Evolutionary conservation across 2,797 vertebrate genomes (phyloP).

Genomic region (Xenentodon cancila): DNA sequence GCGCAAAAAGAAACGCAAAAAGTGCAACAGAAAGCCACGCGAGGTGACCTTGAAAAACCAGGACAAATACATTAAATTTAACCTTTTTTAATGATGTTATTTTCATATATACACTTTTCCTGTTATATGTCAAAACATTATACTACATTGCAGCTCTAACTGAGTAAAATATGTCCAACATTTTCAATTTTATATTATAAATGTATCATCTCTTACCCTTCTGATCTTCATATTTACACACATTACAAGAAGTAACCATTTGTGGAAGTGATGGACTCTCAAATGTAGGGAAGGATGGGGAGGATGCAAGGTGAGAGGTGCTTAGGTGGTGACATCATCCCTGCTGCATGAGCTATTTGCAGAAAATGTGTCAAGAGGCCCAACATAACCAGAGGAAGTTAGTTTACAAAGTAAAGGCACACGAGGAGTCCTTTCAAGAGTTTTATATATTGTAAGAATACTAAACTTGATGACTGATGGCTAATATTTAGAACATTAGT

Average conservation of each 20-base stretch:
- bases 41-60: no score
- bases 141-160: no score
- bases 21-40: no score
- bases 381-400: not conserved
- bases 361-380: conserved; percentile 11
- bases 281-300: not conserved
- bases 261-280: not conserved
- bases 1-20: no score
- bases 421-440: not conserved
- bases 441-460: not conserved
- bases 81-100: no score
- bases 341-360: conserved; percentile 34
- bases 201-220: no score
- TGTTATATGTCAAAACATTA: no score
- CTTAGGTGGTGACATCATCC: conserved; percentile 60
- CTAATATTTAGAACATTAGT: not conserved
- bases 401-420: conserved; percentile 48
- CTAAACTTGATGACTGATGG: not conserved
- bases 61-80: no score
- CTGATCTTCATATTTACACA: not conserved
- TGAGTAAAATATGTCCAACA: no score
- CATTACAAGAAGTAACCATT: no score
- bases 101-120: no score
- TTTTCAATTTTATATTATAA: no score
- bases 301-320: conserved; percentile 18